A percentile compares a stretch with the other conserved stretches of the same genome.
phyloP scores from a whole-genome alignment of 2,797 vertebrate genomes.

The Synanceia verrucosa region DNA sequence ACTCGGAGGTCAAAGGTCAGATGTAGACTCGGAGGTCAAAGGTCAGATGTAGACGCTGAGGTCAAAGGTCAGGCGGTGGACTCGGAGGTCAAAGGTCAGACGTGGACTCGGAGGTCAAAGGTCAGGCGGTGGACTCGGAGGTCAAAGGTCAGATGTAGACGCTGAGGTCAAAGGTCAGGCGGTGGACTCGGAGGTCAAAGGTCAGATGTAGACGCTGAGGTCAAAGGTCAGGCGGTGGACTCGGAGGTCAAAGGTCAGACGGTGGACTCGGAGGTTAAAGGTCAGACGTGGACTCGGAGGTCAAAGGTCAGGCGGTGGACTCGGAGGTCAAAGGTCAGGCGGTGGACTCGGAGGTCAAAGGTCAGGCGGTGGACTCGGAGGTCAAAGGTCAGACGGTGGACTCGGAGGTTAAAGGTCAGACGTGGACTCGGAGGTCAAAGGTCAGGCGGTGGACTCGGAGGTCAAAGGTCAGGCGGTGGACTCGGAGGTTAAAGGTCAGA shows the following conservation, averaged over 20 bases:
- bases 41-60: slow-evolving; percentile 83
- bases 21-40: slow-evolving; percentile 86
- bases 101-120: background rate
- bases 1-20: slow-evolving; percentile 18
- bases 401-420: background rate
- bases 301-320: no score
- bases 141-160: background rate
- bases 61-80: background rate
- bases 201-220: background rate
- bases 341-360: slow-evolving; percentile 79
- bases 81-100: background rate
- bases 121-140: background rate
- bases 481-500: background rate
- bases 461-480: background rate
- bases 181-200: background rate
- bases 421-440: background rate
- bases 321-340: slow-evolving; percentile 57
- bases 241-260: background rate
- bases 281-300: background rate
- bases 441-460: background rate
- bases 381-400: background rate
- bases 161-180: background rate
- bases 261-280: background rate
- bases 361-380: background rate
- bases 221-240: background rate